A percentile compares a stretch with the other conserved stretches of the same genome.
Conservation (phyloP, 2,888 invertebrate species). For the Sthenelais limicola region DNA sequence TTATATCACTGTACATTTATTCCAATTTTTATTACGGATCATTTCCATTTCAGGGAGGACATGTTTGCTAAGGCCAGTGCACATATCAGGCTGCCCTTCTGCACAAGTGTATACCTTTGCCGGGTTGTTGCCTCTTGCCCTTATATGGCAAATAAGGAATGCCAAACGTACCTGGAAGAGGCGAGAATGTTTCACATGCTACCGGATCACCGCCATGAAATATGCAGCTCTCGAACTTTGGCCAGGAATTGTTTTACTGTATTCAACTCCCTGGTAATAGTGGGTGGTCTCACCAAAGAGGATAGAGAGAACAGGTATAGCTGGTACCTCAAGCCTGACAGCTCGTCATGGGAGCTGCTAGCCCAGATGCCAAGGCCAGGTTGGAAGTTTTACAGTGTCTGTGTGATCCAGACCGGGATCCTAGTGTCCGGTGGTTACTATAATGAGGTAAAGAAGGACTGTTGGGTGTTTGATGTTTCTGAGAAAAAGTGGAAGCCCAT, state of each 20-base stretch:
- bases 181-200: constrained; percentile 45
- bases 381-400: constrained; percentile 47
- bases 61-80: constrained; percentile 15
- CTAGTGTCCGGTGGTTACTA: constrained; percentile 47
- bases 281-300: constrained; percentile 46
- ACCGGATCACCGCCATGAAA: constrained; percentile 42
- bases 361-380: constrained; percentile 46
- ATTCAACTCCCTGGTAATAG: constrained; percentile 35
- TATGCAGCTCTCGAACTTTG: constrained; percentile 33
- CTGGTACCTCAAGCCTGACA: constrained; percentile 45
- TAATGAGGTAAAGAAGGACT: constrained; percentile 44
- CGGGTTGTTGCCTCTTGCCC: constrained; percentile 33
- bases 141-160: neutral
- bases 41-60: constrained; percentile 1
- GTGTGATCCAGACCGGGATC: constrained; percentile 40
- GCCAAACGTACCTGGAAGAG: constrained; percentile 41
- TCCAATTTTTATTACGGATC: too few species aligned
- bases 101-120: constrained; percentile 44
- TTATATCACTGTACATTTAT: too few species aligned
- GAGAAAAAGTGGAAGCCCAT: constrained; percentile 48
- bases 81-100: constrained; percentile 44
- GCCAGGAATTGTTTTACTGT: constrained; percentile 40
- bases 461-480: constrained; percentile 45
- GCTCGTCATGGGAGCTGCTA: constrained; percentile 45
- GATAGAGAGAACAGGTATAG: constrained; percentile 45